A percentile compares a stretch with the other conserved stretches of the same genome.
Conservation (phyloP, 2,797 vertebrate species). For the Adelosebastes latens region DNA sequence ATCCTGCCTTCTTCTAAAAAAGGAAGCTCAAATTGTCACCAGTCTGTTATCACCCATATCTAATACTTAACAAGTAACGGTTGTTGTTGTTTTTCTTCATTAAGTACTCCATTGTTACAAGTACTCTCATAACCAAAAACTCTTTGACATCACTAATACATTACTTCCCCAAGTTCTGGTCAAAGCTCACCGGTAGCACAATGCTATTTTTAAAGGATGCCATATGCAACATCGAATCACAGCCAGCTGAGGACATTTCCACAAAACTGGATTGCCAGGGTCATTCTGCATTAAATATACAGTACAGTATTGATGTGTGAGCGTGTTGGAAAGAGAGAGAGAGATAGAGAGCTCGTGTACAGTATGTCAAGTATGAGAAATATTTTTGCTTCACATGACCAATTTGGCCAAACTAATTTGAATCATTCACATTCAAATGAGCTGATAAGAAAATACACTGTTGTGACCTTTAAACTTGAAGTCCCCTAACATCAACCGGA, state of each 20-base stretch:
- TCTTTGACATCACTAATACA: constrained; percentile 69
- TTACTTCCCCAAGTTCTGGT: constrained; percentile 54
- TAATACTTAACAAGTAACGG: constrained; percentile 68
- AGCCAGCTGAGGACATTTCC: constrained; percentile 62
- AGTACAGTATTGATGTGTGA: constrained; percentile 46
- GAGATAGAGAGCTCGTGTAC: constrained; percentile 31
- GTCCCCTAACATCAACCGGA: constrained; percentile 17
- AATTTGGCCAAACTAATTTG: constrained; percentile 78
- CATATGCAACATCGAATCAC: constrained; percentile 58
- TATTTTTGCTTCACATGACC: constrained; percentile 75
- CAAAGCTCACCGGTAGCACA: constrained; percentile 62
- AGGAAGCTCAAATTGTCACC: constrained; percentile 73
- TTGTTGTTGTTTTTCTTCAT: constrained; percentile 50
- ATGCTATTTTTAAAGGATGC: constrained; percentile 59
- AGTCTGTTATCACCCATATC: constrained; percentile 62
- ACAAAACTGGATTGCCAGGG: constrained; percentile 56
- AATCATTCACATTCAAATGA: constrained; percentile 77
- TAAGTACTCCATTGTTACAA: constrained; percentile 56
- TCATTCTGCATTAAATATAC: constrained; percentile 60
- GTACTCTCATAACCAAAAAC: constrained; percentile 57
- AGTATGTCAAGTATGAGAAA: constrained; percentile 62
- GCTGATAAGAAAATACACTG: constrained; percentile 71
- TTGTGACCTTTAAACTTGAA: constrained; percentile 55
- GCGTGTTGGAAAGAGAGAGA: neutral
- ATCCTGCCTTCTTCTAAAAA: constrained; percentile 66